Base-by-base conservation (phyloP, 2,888 invertebrate species). In the Agrilus mali region DNA sequence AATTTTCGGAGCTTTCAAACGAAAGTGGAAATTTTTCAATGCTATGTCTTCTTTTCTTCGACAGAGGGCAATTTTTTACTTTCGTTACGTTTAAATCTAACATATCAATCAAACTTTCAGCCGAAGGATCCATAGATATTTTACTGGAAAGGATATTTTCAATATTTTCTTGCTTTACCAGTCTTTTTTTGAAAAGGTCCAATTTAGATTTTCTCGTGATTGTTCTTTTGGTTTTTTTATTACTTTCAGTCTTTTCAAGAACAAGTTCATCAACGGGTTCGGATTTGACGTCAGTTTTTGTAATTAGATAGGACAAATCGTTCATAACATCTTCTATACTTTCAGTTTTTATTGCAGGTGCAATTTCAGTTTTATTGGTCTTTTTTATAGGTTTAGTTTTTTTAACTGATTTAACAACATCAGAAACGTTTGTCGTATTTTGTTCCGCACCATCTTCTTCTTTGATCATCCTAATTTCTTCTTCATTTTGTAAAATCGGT, bases 61-160 rank as follows among this genome's bases (percentile, higher is more conserved):
- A 44, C 1, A 58, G 55, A 12, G 48, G 43, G 43, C 42, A 41
- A 57, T 51, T 44, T 55, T 60, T 33, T 57, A 49, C 47, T 59
- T 59, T 22, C 47, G 38, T 35, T 46, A 46, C 66, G 43, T 65
- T 65, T 39, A 68, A 53, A 55, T 67, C 67, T 41, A 68, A 50
- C 56, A 59, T 60, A 47, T 68, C 66, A 40, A 68, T 67, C 13
- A 67, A 58, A 50, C 65, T 61, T 42, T 57, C 59, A 40, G 61
- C 60, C 3, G 59, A 56, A 12, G 59, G 51, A 43, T 64, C 63
- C 27, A 65, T 47, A 8, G 44, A 42, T 12, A 43, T 45, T 14
- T 45, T 41, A 46, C 60, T 60, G 22, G 52, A 56, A 27, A 64
- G 48, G 4, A 59, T 55, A 40, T 60, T 64, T 48, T 63, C 64